phyloP scores from a whole-genome alignment of 2,113 vertebrate genomes.

The Microtus richardsoni region DNA sequence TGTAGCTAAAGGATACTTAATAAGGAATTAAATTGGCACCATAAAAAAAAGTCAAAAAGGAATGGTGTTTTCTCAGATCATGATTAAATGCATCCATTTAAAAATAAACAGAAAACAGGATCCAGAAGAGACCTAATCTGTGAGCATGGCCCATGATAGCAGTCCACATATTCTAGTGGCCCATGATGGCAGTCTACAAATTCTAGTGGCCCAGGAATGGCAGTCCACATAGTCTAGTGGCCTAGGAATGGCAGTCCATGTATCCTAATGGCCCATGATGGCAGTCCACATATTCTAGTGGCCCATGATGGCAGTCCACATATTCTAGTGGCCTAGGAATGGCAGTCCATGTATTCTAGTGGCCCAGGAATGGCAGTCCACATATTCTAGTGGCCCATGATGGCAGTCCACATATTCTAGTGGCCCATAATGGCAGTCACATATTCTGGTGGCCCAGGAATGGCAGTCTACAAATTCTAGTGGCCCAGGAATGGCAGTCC shows the following conservation, averaged over 20 bases:
- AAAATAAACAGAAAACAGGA: not conserved
- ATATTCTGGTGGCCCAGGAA: not conserved
- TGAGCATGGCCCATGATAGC: not conserved
- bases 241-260: too few relatives aligned
- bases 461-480: not conserved
- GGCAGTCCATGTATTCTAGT: not conserved
- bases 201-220: too few relatives aligned
- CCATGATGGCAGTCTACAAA: too few relatives aligned
- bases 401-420: too few relatives aligned
- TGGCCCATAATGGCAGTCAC: not conserved
- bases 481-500: not conserved
- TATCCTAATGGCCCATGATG: not conserved
- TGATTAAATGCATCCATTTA: slow-evolving; percentile 19
- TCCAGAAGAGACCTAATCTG: not conserved
- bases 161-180: too few relatives aligned
- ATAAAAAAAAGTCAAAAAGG: not conserved
- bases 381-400: not conserved
- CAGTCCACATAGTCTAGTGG: too few relatives aligned
- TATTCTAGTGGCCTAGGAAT: not conserved
- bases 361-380: not conserved
- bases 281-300: not conserved
- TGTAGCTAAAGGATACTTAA: not conserved
- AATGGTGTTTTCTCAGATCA: not conserved
- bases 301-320: not conserved
- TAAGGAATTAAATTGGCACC: slow-evolving; percentile 23